Conservation (phyloP, 2,797 vertebrate species). For the Serranus cabrilla region DNA sequence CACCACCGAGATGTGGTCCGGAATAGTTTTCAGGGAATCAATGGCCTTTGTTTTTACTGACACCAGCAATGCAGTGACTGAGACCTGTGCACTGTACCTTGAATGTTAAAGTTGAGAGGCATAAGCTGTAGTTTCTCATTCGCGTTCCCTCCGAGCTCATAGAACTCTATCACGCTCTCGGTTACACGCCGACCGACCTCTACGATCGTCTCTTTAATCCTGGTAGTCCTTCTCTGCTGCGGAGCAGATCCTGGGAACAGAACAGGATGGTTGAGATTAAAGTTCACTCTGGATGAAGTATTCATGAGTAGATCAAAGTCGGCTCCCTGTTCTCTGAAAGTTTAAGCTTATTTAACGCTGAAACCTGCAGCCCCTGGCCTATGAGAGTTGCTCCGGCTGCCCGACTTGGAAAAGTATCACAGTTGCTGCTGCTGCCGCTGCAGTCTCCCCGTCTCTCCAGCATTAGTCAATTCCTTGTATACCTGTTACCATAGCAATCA, state of each 20-base stretch:
- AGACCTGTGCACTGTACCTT: not conserved
- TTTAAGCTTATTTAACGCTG: slow-evolving; percentile 67
- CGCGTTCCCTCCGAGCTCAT: slow-evolving; percentile 8
- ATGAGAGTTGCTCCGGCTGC: slow-evolving; percentile 23
- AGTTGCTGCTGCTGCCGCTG: slow-evolving; percentile 22
- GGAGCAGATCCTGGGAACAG: slow-evolving; percentile 50
- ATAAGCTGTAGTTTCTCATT: slow-evolving; percentile 27
- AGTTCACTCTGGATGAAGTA: slow-evolving; percentile 68
- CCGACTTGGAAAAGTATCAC: slow-evolving; percentile 23
- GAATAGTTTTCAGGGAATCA: slow-evolving; percentile 43
- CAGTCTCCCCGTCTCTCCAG: slow-evolving; percentile 14
- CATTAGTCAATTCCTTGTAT: slow-evolving; percentile 41
- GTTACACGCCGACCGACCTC: slow-evolving; percentile 18
- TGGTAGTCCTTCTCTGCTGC: slow-evolving; percentile 32
- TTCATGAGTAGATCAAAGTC: slow-evolving; percentile 76
- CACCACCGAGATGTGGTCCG: slow-evolving; percentile 24
- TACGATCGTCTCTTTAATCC: slow-evolving; percentile 49
- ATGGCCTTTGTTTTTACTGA: slow-evolving; percentile 37
- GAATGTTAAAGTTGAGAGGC: slow-evolving; percentile 12
- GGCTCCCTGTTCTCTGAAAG: slow-evolving; percentile 40
- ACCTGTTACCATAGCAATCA: slow-evolving; percentile 63
- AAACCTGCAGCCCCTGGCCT: slow-evolving; percentile 47
- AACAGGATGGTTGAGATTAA: slow-evolving; percentile 59
- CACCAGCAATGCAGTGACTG: slow-evolving; percentile 33
- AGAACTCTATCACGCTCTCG: slow-evolving; percentile 10